These are phyloP conservation scores for Caenorhabditis sulstoni DNA, from an alignment of 2,888 invertebrate species.

Conservation along the genomic window DNA sequence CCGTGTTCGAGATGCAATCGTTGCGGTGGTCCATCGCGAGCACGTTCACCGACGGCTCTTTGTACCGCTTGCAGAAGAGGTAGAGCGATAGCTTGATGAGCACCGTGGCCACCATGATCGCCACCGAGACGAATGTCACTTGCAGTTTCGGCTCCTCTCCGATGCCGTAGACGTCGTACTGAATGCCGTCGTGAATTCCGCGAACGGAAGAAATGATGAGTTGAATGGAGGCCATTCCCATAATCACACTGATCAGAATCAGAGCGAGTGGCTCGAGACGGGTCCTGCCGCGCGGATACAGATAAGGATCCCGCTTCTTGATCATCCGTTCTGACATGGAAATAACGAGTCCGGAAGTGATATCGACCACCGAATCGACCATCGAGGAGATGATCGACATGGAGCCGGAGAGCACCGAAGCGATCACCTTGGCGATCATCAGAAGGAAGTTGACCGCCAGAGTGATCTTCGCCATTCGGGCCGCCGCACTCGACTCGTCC, in stretches of 20 bases:
- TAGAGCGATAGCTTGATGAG: slow-evolving; percentile 72
- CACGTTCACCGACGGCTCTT: slow-evolving; percentile 80
- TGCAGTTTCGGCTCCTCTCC: slow-evolving; percentile 65
- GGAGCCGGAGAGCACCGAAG: slow-evolving; percentile 82
- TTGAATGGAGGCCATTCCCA: slow-evolving; percentile 82
- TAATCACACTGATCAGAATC: slow-evolving; percentile 81
- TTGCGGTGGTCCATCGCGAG: slow-evolving; percentile 82
- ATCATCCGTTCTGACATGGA: slow-evolving; percentile 81
- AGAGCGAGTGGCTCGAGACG: slow-evolving; percentile 82
- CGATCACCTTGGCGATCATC: slow-evolving; percentile 81
- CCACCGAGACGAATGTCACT: slow-evolving; percentile 72
- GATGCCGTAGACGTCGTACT: slow-evolving; percentile 52
- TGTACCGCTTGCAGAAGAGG: slow-evolving; percentile 71
- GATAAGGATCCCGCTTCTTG: slow-evolving; percentile 81
- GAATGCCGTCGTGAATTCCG: slow-evolving; percentile 51
- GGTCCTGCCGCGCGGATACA: slow-evolving; percentile 82
- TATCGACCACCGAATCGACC: slow-evolving; percentile 82
- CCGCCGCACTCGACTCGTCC: slow-evolving; percentile 50
- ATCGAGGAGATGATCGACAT: slow-evolving; percentile 82
- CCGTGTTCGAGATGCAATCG: slow-evolving; percentile 82
- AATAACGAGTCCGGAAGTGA: slow-evolving; percentile 81
- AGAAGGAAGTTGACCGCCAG: slow-evolving; percentile 79
- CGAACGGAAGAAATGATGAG: slow-evolving; percentile 79
- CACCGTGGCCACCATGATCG: slow-evolving; percentile 77
- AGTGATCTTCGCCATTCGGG: slow-evolving; percentile 72